Evolutionary conservation across 2,797 vertebrate genomes (phyloP), one percentile per base, ranked within the genome.

Genomic region (Sebastolobus altivelis): DNA sequence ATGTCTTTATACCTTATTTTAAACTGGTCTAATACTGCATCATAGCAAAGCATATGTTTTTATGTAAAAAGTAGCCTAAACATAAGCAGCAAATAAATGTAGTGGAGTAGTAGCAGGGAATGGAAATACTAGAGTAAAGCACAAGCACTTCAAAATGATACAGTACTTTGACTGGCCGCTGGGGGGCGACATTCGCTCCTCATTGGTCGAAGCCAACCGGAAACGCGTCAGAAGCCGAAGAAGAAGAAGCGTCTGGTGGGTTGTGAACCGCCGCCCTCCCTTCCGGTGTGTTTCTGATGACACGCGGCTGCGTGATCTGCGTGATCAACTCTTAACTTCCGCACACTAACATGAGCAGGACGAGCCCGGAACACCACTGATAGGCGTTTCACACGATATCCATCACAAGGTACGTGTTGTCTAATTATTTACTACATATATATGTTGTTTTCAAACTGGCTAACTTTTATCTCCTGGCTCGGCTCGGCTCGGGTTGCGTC

Each of bases 271-370:
- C 20, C 12, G 14, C 10, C 6, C 18, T 10, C 1, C 43, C 11
- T 43, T 29, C 20, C 12, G 25, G 25, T 25, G 25, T 25, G 25
- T 25, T 25, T 25, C 25, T 25, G 46, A 37, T 16, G 37, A 29
- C 66, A 37, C 16, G 67, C 59, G 14, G 52, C 29, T 61, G 37
- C 62, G 55, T 37, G 11, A 5, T 9, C 8, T 3, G 18, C 22
- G 10, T 70, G 56, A 46, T 11, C 22, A n/a, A 4, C 37, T 38
- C 37, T 60, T 2, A n/a, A 77, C 60, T 78, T 87, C 85, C 83
- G 75, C 35, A 75, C 56, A 38, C 14, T 79, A 72, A 37, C 27
- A 81, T 89, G 83, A 89, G 14, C 46, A 54, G 2, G 12, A 43
- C 14, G 0, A 49, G 7, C 3, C 0, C 2, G 20, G 5, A 22